Conservation (phyloP, 30 jellyfish, hydroid and myxozoan species). For the Turritopsis rubra region DNA sequence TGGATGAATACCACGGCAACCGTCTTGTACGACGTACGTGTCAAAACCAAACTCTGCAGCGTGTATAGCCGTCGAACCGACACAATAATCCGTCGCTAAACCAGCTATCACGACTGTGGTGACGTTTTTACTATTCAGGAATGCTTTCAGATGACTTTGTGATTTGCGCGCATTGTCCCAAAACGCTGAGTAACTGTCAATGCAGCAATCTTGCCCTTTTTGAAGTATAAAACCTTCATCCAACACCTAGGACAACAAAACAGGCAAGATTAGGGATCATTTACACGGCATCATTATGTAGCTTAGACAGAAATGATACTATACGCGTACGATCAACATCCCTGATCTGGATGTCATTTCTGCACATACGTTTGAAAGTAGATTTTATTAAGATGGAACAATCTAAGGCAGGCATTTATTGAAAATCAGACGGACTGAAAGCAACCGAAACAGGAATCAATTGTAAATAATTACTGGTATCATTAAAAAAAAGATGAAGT, state of each 20-base stretch:
- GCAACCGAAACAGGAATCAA: too few relatives aligned
- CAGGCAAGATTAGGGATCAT: too few relatives aligned
- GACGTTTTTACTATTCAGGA: constrained; percentile 41
- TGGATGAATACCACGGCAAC: constrained; percentile 64
- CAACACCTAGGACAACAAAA: constrained; percentile 21
- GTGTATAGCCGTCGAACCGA: constrained; percentile 61
- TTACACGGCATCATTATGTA: too few relatives aligned
- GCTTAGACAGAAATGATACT: too few relatives aligned
- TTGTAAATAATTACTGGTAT: too few relatives aligned
- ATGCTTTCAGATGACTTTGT: constrained; percentile 46
- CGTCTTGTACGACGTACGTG: constrained; percentile 67
- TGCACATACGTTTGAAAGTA: too few relatives aligned
- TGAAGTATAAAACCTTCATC: constrained; percentile 24
- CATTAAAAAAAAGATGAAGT: too few relatives aligned
- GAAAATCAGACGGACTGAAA: too few relatives aligned
- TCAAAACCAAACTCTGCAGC: constrained; percentile 84
- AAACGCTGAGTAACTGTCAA: constrained; percentile 94
- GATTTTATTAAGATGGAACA: too few relatives aligned
- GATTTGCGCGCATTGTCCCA: constrained; percentile 87
- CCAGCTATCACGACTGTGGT: constrained; percentile 60
- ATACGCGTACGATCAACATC: too few relatives aligned
- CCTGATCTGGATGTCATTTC: too few relatives aligned
- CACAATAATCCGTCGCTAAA: constrained; percentile 87
- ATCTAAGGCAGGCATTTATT: too few relatives aligned
- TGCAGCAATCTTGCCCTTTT: constrained; percentile 46